A percentile compares a stretch with the other conserved stretches of the same genome.
phyloP scores from a whole-genome alignment of 2,113 vertebrate species.

The Copsychus sechellarum region DNA sequence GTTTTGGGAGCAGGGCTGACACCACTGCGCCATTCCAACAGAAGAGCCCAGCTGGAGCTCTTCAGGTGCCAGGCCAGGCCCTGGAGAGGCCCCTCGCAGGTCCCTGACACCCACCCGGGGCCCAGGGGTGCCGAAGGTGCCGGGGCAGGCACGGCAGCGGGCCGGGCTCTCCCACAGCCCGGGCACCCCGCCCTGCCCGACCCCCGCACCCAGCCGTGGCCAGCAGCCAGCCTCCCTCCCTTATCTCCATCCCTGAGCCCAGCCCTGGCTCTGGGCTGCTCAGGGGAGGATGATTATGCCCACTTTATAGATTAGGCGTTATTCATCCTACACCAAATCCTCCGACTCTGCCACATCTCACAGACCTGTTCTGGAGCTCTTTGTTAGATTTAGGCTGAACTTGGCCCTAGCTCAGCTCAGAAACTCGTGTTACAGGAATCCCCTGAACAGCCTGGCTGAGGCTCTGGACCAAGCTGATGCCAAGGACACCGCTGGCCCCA shows the following conservation, averaged over 20 bases:
- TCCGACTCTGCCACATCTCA: slow-evolving; percentile 11
- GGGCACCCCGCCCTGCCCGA: slow-evolving; percentile 5
- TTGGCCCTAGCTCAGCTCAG: slow-evolving; percentile 15
- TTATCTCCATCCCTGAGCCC: slow-evolving; percentile 60
- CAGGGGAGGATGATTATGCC: slow-evolving; percentile 20
- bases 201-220: slow-evolving; percentile 4
- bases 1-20: neutral
- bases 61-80: neutral
- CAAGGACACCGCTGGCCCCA: accelerated
- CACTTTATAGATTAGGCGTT: slow-evolving; percentile 42
- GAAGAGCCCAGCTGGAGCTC: neutral
- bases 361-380: slow-evolving; percentile 23
- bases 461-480: accelerated
- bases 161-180: neutral
- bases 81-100: neutral
- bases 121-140: accelerated
- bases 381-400: neutral
- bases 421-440: neutral
- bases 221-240: slow-evolving; percentile 14
- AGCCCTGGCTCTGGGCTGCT: slow-evolving; percentile 23
- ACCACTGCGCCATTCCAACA: neutral
- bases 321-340: slow-evolving; percentile 52
- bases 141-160: accelerated
- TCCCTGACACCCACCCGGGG: accelerated
- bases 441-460: neutral